Base-by-base conservation (phyloP, 2,797 vertebrate genomes). In the Sebastes hopkinsi region DNA sequence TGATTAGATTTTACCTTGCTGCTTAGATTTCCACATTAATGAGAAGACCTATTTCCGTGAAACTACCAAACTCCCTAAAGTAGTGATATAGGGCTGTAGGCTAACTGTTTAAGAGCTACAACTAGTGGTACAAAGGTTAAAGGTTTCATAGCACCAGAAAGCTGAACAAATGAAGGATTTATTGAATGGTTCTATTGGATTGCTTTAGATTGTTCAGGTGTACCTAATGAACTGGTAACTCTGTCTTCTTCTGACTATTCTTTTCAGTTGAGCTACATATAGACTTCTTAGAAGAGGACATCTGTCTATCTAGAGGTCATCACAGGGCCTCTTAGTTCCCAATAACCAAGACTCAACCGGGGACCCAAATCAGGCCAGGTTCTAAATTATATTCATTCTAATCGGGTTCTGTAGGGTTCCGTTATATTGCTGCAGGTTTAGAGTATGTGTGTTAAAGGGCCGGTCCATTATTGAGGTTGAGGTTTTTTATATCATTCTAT, bases 1-100 rank as follows among this genome's bases (percentile, higher is more conserved):
- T 52, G 79, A 80, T 82, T 75, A 50, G 23, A 75, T 72, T 23
- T 69, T n/a, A 29, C 55, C 30, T 61, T 13, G 8, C n/a, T 67
- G 34, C 52, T 60, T 60, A 68, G 25, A 80, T 84, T 72, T 72
- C 10, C 9, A 7, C 68, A 13, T 67, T 81, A 36, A 72, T 71
- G 18, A 65, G 55, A 14, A 59, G 14, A 32, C 5, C 3, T 10
- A 60, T 73, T 77, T 80, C 29, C 60, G 20, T 32, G 13, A 42
- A 61, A 72, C n/a, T 18, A 65, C 8, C 27, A 56, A 13, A 22
- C 55, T 16, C 18, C n/a, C 66, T 2, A 12, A 18, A 67, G 12
- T 22, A 20, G 4, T 46, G 8, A 61, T 30, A 2, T 9, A 16
- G 1, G 4, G 6, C 58, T 52, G 12, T 38, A 8, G 10, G 23